These are phyloP conservation scores for Onthophagus taurus DNA, from an alignment of 1,140 invertebrate species.

Conservation along the genomic window DNA sequence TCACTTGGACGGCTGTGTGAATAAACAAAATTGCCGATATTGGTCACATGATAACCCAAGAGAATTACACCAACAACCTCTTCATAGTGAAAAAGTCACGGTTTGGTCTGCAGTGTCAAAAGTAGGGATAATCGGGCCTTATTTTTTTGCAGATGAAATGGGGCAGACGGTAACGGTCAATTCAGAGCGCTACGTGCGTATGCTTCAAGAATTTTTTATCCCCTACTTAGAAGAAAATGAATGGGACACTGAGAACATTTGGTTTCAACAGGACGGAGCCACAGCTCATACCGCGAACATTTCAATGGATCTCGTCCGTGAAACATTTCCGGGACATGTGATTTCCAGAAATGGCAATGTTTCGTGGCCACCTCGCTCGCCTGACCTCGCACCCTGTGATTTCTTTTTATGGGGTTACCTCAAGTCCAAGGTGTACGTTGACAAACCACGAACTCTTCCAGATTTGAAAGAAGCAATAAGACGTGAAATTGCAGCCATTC, in stretches of 20 bases:
- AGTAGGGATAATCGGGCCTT: conserved; percentile 8
- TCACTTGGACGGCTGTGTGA: conserved; percentile 11
- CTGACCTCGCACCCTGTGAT: conserved; percentile 29
- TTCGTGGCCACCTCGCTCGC: conserved; percentile 27
- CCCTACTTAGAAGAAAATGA: too few relatives aligned
- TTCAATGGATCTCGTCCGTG: conserved; percentile 14
- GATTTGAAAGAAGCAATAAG: conserved; percentile 23
- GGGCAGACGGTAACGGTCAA: background rate
- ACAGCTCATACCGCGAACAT: background rate
- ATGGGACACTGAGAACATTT: background rate
- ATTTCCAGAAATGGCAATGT: conserved; percentile 22
- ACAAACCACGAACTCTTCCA: conserved; percentile 22
- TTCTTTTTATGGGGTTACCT: conserved; percentile 30
- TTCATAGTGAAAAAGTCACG: conserved; percentile 16
- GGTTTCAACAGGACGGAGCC: conserved; percentile 1
- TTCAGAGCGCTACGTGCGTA: background rate
- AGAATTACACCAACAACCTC: conserved; percentile 14
- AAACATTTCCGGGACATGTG: conserved; percentile 18
- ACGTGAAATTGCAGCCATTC: conserved; percentile 1
- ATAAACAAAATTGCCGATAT: conserved; percentile 15
- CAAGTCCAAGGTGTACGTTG: conserved; percentile 21
- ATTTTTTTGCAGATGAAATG: background rate
- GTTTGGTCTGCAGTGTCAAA: conserved; percentile 14
- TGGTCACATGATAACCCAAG: conserved; percentile 10
- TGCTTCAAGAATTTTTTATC: background rate